phyloP scores from a whole-genome alignment of 2,113 vertebrate species.

The Melanocharis versteri region DNA sequence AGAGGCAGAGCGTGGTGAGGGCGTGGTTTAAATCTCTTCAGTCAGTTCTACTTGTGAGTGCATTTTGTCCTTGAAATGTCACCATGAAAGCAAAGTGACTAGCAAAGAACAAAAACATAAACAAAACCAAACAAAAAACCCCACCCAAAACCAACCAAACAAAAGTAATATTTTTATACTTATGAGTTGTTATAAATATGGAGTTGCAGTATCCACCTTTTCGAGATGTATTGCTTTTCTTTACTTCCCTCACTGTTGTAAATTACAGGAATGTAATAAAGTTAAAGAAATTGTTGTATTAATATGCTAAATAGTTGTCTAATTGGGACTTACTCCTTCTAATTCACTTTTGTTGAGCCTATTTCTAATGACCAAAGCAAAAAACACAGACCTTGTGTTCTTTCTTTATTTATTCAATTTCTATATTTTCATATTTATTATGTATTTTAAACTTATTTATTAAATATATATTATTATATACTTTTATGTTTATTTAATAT shows the following conservation, averaged over 20 bases:
- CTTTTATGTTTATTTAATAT: neutral
- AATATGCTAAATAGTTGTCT: neutral
- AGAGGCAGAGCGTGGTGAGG: neutral
- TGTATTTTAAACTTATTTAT: neutral
- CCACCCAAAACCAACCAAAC: no score
- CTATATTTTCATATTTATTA: neutral
- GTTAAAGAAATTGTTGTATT: neutral
- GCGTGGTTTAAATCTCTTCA: neutral
- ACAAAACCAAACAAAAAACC: no score
- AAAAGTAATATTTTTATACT: no score
- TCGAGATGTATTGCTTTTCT: neutral
- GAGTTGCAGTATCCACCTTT: neutral
- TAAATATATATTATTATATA: neutral
- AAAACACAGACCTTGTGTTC: neutral
- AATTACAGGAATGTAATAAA: constrained; percentile 16
- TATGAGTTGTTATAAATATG: neutral
- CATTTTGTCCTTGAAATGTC: neutral
- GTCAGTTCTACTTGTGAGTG: neutral
- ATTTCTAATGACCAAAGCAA: neutral
- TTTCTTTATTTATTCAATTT: neutral
- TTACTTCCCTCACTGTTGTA: neutral
- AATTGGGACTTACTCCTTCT: neutral
- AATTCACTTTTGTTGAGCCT: neutral
- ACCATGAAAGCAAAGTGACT: neutral
- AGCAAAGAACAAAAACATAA: neutral